phyloP scores from a whole-genome alignment of 1,140 invertebrate species.

The Acromyrmex echinatior region DNA sequence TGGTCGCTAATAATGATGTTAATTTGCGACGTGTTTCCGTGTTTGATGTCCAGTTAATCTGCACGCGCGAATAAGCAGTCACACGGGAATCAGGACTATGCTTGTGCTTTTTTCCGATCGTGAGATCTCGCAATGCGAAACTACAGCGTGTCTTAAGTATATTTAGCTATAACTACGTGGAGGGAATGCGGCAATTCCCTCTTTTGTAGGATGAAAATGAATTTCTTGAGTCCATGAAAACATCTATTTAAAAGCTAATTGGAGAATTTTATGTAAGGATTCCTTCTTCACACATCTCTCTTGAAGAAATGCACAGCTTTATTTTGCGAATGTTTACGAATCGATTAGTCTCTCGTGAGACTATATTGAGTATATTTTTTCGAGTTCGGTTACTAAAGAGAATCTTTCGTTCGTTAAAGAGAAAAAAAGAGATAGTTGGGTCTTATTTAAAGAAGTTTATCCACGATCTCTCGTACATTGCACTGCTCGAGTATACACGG shows the following conservation, averaged over 20 bases:
- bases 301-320: background rate
- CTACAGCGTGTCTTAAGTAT: constrained; percentile 41
- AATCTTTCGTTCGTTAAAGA: background rate
- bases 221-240: background rate
- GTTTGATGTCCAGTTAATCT: constrained; percentile 52
- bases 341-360: constrained; percentile 5
- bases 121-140: constrained; percentile 44
- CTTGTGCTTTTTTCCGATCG: constrained; percentile 8
- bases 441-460: constrained; percentile 46
- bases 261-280: background rate
- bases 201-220: constrained; percentile 15
- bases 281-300: background rate
- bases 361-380: background rate
- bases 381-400: background rate
- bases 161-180: constrained; percentile 55
- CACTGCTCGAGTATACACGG: background rate
- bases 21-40: constrained; percentile 73
- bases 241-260: background rate
- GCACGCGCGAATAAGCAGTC: background rate
- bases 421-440: background rate
- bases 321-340: constrained; percentile 28
- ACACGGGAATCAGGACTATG: constrained; percentile 7
- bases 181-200: constrained; percentile 39
- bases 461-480: constrained; percentile 12
- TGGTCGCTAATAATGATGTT: constrained; percentile 50